Evolutionary conservation across 2,888 invertebrate genomes (phyloP).

Genomic region (Diplazon laetatorius): DNA sequence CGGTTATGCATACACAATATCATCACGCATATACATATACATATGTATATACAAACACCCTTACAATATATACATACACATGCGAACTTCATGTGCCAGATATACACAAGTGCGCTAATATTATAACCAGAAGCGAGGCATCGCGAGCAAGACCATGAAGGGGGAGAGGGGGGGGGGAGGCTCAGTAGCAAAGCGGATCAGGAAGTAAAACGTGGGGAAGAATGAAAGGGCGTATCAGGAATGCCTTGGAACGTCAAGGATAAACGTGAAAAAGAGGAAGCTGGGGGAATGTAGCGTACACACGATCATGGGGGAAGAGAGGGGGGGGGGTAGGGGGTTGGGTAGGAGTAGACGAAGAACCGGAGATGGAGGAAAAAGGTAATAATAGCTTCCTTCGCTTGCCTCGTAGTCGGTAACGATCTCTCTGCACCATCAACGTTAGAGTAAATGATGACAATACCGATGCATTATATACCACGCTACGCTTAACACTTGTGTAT

Average conservation of each 20-base stretch:
- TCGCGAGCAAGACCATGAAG: slow-evolving; percentile 13
- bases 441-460: slow-evolving; percentile 51
- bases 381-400: slow-evolving; percentile 52
- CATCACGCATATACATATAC: slow-evolving; percentile 5
- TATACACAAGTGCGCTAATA: slow-evolving; percentile 60
- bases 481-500: neutral
- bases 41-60: neutral
- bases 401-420: slow-evolving; percentile 49
- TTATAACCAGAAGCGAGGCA: slow-evolving; percentile 39
- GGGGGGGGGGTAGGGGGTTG: no score
- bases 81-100: neutral
- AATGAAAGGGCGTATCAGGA: slow-evolving; percentile 54
- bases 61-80: slow-evolving; percentile 11
- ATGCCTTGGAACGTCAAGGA: slow-evolving; percentile 40
- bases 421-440: slow-evolving; percentile 49
- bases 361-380: slow-evolving; percentile 49
- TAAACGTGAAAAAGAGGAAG: slow-evolving; percentile 44
- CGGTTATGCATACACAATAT: slow-evolving; percentile 55
- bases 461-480: slow-evolving; percentile 19
- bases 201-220: slow-evolving; percentile 39
- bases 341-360: slow-evolving; percentile 35
- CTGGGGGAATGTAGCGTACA: slow-evolving; percentile 13
- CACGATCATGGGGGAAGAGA: slow-evolving; percentile 17
- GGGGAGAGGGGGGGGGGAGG: no score
- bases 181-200: slow-evolving; percentile 60